Evolutionary conservation across 2,888 invertebrate species (phyloP).

Genomic region (Lobophora halterata): DNA sequence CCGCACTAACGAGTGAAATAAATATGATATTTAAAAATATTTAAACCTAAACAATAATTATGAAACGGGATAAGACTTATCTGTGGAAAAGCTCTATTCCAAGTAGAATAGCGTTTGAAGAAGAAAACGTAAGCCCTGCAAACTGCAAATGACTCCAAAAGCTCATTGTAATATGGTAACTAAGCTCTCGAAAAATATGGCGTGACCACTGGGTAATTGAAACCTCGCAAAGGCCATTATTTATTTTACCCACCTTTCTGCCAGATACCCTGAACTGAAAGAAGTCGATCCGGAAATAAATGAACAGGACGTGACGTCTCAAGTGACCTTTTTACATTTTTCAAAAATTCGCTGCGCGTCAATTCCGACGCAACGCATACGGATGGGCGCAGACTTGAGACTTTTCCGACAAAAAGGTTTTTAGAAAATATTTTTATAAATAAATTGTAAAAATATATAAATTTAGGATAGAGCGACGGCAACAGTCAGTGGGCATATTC

Average conservation of each 20-base stretch:
- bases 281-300: slow-evolving; percentile 67
- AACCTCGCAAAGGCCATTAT: slow-evolving; percentile 49
- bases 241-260: slow-evolving; percentile 46
- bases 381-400: slow-evolving; percentile 41
- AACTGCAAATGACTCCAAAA: too few species aligned
- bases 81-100: too few species aligned
- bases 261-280: slow-evolving; percentile 43
- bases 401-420: slow-evolving; percentile 3
- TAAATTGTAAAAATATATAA: too few species aligned
- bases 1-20: too few species aligned
- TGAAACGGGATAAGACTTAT: too few species aligned
- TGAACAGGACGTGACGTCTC: slow-evolving; percentile 68
- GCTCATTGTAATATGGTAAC: neutral
- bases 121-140: too few species aligned
- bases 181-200: slow-evolving; percentile 2
- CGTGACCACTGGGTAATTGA: slow-evolving; percentile 45
- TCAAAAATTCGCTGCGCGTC: slow-evolving; percentile 75
- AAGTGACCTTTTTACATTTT: slow-evolving; percentile 77
- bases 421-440: neutral
- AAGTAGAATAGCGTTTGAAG: too few species aligned
- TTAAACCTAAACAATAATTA: too few species aligned
- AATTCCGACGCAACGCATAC: slow-evolving; percentile 55
- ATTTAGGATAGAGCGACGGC: too few species aligned
- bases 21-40: too few species aligned
- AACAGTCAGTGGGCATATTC: too few species aligned